Evolutionary conservation across 2,888 invertebrate species (phyloP), one percentile per base, ranked within the genome.

Genomic region (Hydraecia micacea): DNA sequence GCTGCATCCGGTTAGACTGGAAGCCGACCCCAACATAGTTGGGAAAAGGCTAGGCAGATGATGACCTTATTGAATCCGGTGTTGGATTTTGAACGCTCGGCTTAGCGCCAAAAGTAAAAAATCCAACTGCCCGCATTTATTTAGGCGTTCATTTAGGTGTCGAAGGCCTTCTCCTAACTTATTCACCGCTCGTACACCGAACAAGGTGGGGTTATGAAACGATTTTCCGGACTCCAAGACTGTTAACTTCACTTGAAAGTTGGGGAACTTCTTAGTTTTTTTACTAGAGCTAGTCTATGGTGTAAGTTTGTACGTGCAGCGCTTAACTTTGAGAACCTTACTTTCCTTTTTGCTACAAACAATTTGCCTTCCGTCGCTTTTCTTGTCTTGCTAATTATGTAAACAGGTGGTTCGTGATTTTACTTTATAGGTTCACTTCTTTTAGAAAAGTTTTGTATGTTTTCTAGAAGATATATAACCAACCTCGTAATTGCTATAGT

Each of bases 171-270:
- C n/a, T 70, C 55, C 18, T 36, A 36, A 70, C 65, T 58, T 87
- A 83, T 77, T 87, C 68, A 84, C 72, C 60, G 49, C 68, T 75
- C 72, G 63, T 87, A 63, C 83, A 80, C 79, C 67, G 73, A 83
- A 84, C 76, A 77, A 78, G 70, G 76, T 75, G 66, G 58, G 69
- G 63, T 73, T 74, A 73, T 78, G 68, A 80, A 80, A 80, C 81
- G 76, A 66, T 73, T 83, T 80, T 66, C 62, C 73, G 36, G 67
- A 46, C 39, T 79, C 58, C 60, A 80, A 75, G 80, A 84, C 73
- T 87, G 73, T 74, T 86, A 83, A 75, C 69, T 84, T 86, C 68
- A 58, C 83, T 73, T 68, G 52, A 76, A 83, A 85, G 68, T 86
- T 86, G 58, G 36, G 68, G 18, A 84, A 82, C 71, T 82, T 68